These are phyloP conservation scores for Auanema freiburgensis DNA, from an alignment of 2,888 invertebrate species.

Conservation along the genomic window DNA sequence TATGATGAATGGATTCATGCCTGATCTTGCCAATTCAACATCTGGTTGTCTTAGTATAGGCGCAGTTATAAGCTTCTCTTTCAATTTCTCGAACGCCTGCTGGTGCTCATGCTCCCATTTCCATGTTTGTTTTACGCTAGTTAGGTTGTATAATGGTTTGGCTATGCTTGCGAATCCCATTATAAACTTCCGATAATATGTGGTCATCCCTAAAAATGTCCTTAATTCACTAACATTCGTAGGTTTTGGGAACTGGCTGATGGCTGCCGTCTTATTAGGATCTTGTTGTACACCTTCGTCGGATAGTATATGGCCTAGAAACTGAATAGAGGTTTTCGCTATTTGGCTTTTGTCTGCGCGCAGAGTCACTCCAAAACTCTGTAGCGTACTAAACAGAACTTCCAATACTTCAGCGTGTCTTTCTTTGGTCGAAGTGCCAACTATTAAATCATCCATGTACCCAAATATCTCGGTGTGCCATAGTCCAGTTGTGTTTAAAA, in stretches of 20 bases:
- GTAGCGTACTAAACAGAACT: constrained; percentile 8
- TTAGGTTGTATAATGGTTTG: constrained; percentile 18
- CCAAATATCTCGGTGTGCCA: background rate
- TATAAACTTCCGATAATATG: constrained; percentile 34
- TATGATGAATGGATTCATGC: constrained; percentile 25
- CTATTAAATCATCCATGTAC: constrained; percentile 8
- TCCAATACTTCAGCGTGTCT: constrained; percentile 9
- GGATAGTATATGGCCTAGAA: constrained; percentile 16
- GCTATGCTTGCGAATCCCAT: constrained; percentile 20
- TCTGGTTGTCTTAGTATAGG: constrained; percentile 27
- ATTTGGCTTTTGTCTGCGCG: too few relatives aligned
- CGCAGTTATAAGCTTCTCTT: constrained; percentile 10
- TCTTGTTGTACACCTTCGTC: constrained; percentile 1
- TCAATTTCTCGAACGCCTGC: constrained; percentile 26
- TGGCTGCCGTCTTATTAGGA: constrained; percentile 13
- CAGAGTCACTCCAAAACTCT: constrained; percentile 3
- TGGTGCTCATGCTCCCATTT: constrained; percentile 6
- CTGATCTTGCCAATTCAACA: constrained; percentile 20
- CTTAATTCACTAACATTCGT: constrained; percentile 16
- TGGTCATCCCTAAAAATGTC: constrained; percentile 26
- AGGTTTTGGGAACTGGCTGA: constrained; percentile 15
- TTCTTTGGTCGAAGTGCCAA: background rate
- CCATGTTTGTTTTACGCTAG: constrained; percentile 11
- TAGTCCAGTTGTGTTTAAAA: constrained; percentile 29
- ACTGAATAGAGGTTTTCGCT: constrained; percentile 16